These are phyloP conservation scores for Hormaphis cornu DNA, from an alignment of 1,140 invertebrate genomes.

Conservation along the genomic window DNA sequence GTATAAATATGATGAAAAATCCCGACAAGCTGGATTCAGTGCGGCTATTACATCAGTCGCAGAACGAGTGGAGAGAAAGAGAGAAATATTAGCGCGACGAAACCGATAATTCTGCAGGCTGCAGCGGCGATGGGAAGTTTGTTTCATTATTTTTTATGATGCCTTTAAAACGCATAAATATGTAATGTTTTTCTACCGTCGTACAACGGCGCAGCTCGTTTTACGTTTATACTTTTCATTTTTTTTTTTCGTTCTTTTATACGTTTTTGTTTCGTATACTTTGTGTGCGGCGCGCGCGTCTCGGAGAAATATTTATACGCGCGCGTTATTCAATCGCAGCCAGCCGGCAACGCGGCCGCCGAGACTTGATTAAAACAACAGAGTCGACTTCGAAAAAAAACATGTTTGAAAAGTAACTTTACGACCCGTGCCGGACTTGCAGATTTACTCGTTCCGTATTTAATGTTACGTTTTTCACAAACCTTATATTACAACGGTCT, in stretches of 20 bases:
- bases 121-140: no score
- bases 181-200: not conserved
- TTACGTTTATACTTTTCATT: not conserved
- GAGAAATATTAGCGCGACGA: conserved; percentile 31
- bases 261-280: not conserved
- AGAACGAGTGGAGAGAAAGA: not conserved
- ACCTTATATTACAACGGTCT: no score
- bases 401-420: conserved; percentile 22
- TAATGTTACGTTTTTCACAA: no score
- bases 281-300: not conserved
- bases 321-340: conserved; percentile 19
- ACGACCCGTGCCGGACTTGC: not conserved
- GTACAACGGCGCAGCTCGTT: not conserved
- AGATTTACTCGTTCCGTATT: no score
- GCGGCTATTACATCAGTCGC: conserved; percentile 20
- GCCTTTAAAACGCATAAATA: conserved; percentile 32
- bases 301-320: not conserved
- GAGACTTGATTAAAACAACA: conserved; percentile 22
- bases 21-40: conserved; percentile 31
- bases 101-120: conserved; percentile 31
- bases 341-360: not conserved
- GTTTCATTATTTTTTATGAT: conserved; percentile 33
- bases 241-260: not conserved
- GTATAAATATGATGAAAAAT: conserved; percentile 32
- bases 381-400: conserved; percentile 14